Conservation (phyloP, 2,888 invertebrate genomes). For the Leptopilina drosophilae region DNA sequence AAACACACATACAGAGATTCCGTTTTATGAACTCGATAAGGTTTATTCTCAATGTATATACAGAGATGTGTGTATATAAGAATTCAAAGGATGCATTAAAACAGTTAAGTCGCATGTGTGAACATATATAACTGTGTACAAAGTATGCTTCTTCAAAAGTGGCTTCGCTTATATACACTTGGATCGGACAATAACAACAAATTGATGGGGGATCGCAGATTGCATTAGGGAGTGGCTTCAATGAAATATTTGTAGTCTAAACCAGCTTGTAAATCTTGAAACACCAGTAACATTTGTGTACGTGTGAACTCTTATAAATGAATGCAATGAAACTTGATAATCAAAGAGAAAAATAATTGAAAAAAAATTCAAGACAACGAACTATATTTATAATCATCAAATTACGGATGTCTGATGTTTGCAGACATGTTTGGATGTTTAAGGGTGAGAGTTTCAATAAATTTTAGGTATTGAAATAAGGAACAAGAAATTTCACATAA, state of each 20-base stretch:
- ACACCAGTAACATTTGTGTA: not conserved
- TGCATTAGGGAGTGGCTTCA: conserved; percentile 38
- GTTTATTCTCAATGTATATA: conserved; percentile 16
- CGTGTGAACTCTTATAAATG: not conserved
- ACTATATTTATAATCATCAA: no score
- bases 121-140: conserved; percentile 15
- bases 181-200: conserved; percentile 38
- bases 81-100: conserved; percentile 26
- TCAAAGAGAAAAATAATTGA: no score
- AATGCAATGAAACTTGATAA: no score
- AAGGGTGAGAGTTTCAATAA: no score
- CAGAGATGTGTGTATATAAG: not conserved
- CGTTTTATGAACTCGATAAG: conserved; percentile 33
- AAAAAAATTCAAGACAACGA: no score
- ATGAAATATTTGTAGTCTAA: conserved; percentile 14
- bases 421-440: no score
- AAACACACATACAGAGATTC: not conserved
- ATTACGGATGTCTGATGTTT: no score
- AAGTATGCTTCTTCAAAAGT: conserved; percentile 22
- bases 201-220: conserved; percentile 39
- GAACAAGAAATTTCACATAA: no score
- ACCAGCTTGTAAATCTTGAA: conserved; percentile 28
- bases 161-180: conserved; percentile 21
- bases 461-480: no score
- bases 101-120: conserved; percentile 6